phyloP scores from a whole-genome alignment of 2,888 invertebrate species.

The Tineola bisselliella region DNA sequence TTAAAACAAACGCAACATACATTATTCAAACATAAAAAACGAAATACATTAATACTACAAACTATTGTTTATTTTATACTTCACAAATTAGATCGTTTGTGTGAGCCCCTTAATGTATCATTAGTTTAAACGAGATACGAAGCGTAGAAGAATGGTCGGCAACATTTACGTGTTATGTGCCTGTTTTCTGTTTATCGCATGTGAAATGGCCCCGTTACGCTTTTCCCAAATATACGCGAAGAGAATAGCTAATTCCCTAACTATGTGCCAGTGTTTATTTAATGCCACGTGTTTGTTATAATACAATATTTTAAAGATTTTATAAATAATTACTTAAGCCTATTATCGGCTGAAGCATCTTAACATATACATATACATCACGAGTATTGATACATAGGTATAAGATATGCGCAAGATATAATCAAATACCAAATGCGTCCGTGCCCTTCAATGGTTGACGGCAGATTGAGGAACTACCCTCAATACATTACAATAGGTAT shows the following conservation, averaged over 20 bases:
- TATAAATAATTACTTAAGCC: no score
- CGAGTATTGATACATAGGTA: no score
- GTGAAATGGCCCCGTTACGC: constrained; percentile 13
- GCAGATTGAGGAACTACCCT: no score
- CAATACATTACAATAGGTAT: no score
- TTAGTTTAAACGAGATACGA: constrained; percentile 1
- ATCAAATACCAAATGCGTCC: no score
- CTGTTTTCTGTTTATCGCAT: constrained; percentile 11
- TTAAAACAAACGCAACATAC: no score
- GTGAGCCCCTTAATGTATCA: not conserved
- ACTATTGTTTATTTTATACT: not conserved
- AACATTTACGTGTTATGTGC: constrained; percentile 10
- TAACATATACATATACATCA: no score
- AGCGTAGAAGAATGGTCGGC: constrained; percentile 8
- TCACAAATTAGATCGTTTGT: not conserved
- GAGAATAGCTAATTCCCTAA: constrained; percentile 6
- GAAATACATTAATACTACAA: no score
- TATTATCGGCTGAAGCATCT: no score
- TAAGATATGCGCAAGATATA: no score
- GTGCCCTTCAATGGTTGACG: no score
- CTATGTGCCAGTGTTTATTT: not conserved
- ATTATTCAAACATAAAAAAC: not conserved
- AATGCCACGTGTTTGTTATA: not conserved
- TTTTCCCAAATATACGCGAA: constrained; percentile 10
- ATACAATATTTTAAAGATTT: not conserved